Percentiles rank a stretch among this genome's conserved stretches.
Evolutionary conservation across 1,140 invertebrate genomes (phyloP).

Genomic region (Scaptomyza graminum): DNA sequence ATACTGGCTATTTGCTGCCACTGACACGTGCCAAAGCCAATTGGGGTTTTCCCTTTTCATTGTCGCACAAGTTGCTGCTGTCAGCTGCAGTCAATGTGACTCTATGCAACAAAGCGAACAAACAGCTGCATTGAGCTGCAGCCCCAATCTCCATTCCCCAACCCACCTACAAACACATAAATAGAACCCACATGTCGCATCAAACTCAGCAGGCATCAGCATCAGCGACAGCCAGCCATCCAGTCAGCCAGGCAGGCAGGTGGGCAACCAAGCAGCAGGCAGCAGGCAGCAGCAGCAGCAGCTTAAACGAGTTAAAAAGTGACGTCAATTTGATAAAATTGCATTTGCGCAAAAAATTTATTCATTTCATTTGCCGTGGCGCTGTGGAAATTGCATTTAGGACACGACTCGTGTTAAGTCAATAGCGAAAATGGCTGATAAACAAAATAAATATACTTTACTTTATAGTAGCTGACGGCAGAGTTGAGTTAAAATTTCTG

Average conservation of each 20-base stretch:
- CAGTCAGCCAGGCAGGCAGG: too few relatives aligned
- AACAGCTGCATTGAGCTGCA: slow-evolving; percentile 3
- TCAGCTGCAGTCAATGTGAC: slow-evolving; percentile 27
- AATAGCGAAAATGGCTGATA: not conserved
- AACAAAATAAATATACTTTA: not conserved
- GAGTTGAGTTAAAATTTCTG: not conserved
- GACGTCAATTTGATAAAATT: slow-evolving; percentile 55
- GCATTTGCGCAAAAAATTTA: slow-evolving; percentile 55
- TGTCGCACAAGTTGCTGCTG: slow-evolving; percentile 13
- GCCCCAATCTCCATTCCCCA: not conserved
- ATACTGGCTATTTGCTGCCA: not conserved
- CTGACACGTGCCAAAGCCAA: slow-evolving; percentile 10
- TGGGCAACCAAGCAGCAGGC: not conserved
- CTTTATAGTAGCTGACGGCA: not conserved
- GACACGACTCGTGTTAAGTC: slow-evolving; percentile 5
- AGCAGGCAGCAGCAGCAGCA: not conserved
- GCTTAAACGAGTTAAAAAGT: slow-evolving; percentile 53
- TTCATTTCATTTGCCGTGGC: slow-evolving; percentile 44
- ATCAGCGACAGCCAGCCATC: too few relatives aligned
- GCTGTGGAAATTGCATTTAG: slow-evolving; percentile 51
- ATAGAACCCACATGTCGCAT: not conserved
- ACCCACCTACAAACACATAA: not conserved
- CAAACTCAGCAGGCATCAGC: slow-evolving; percentile 2
- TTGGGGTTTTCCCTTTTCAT: not conserved
- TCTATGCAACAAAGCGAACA: slow-evolving; percentile 2